Evolutionary conservation across 2,113 vertebrate species (phyloP).

Genomic region (Indicator indicator): DNA sequence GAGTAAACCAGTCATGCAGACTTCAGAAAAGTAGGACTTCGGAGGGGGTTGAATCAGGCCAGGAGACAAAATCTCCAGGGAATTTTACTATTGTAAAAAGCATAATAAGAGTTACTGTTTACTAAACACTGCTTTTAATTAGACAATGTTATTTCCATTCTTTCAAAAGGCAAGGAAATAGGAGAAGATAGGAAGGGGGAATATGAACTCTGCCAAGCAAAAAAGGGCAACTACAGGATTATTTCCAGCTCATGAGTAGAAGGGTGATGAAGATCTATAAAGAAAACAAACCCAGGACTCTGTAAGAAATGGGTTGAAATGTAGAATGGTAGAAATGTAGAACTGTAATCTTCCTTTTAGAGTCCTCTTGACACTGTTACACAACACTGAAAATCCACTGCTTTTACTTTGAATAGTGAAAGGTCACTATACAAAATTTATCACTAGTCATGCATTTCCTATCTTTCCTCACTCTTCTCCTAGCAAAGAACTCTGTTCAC

Average conservation of each 20-base stretch:
- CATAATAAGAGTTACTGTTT: neutral
- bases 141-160: slow-evolving; percentile 3
- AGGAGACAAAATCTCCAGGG: neutral
- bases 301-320: neutral
- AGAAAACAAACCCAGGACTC: neutral
- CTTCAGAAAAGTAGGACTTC: neutral
- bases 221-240: slow-evolving; percentile 43
- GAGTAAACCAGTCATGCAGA: neutral
- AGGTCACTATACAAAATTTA: slow-evolving; percentile 41
- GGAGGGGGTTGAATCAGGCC: neutral
- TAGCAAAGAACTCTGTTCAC: slow-evolving; percentile 47
- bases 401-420: slow-evolving; percentile 42
- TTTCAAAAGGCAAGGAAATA: neutral
- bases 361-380: slow-evolving; percentile 53
- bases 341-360: neutral
- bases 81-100: neutral
- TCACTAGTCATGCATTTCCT: slow-evolving; percentile 58
- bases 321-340: neutral
- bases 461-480: slow-evolving; percentile 41
- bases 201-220: slow-evolving; percentile 3
- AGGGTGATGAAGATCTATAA: neutral
- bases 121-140: neutral
- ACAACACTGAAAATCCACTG: slow-evolving; percentile 19
- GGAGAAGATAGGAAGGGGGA: neutral
- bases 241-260: slow-evolving; percentile 50